Percentiles rank a stretch among this genome's conserved stretches.
Conservation (phyloP, 1,140 invertebrate species). For the Scaptomyza pallida region DNA sequence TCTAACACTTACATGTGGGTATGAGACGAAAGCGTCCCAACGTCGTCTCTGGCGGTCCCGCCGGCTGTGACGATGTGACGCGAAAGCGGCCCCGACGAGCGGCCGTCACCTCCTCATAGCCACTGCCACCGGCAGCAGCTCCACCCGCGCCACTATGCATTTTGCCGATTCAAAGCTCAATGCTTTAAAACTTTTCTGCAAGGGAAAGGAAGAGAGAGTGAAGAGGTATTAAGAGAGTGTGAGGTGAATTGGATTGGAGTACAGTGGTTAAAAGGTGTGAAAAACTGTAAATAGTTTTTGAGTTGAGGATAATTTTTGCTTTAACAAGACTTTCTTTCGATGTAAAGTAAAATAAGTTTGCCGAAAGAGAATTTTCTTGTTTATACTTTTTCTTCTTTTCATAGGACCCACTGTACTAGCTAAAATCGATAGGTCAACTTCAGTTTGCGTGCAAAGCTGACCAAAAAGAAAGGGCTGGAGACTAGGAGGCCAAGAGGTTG, state of each 20-base stretch:
- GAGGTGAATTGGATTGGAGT: neutral
- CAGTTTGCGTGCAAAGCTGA: slow-evolving; percentile 34
- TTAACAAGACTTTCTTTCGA: no score
- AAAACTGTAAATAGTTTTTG: neutral
- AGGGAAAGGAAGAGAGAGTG: slow-evolving; percentile 20
- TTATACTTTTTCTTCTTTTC: no score
- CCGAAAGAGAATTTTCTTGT: no score
- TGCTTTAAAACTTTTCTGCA: slow-evolving; percentile 26
- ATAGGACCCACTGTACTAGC: neutral
- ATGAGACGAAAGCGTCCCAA: slow-evolving; percentile 83
- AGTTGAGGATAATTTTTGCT: no score
- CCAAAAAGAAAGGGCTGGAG: neutral
- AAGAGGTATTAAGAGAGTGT: slow-evolving; percentile 24
- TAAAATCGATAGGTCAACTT: slow-evolving; percentile 57
- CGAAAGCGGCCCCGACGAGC: slow-evolving; percentile 81
- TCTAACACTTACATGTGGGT: slow-evolving; percentile 72
- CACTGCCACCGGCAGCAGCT: slow-evolving; percentile 55
- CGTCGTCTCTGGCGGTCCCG: slow-evolving; percentile 79
- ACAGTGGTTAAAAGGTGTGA: neutral
- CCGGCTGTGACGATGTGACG: slow-evolving; percentile 73
- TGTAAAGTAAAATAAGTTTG: no score
- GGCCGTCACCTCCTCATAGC: slow-evolving; percentile 78
- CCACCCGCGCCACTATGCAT: slow-evolving; percentile 70
- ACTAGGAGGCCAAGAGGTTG: neutral
- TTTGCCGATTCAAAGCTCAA: slow-evolving; percentile 29